A percentile compares a stretch with the other conserved stretches of the same genome.
phyloP scores from a whole-genome alignment of 2,797 vertebrate species.

The Alfaro cultratus region DNA sequence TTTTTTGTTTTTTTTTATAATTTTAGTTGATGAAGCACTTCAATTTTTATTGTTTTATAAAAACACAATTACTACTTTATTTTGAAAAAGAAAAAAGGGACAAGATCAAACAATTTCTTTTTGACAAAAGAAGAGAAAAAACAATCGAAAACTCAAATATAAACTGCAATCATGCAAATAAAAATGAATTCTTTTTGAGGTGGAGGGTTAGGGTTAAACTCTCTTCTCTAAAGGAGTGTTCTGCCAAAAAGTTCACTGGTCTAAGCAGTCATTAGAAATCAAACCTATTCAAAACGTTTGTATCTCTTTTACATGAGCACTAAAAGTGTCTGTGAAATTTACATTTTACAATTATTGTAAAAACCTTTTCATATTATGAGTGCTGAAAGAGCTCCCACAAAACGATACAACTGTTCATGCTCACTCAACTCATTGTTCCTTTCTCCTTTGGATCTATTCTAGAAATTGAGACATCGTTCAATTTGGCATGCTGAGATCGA shows the following conservation, averaged over 20 bases:
- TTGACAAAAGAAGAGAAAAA: neutral
- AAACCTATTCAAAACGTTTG: neutral
- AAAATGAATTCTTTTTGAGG: neutral
- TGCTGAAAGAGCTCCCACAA: neutral
- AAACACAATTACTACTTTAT: neutral
- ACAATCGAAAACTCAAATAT: neutral
- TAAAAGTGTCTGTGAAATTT: neutral
- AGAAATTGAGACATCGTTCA: conserved; percentile 8
- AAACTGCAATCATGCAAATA: neutral
- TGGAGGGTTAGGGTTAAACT: neutral
- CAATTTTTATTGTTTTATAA: neutral
- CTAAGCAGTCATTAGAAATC: neutral
- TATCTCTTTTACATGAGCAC: neutral
- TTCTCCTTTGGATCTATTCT: neutral
- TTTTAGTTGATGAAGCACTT: neutral
- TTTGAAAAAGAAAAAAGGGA: neutral
- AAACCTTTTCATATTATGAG: neutral
- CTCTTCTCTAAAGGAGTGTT: neutral
- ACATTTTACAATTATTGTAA: neutral
- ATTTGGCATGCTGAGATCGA: conserved; percentile 5
- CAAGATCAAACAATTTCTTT: neutral
- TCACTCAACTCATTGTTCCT: neutral
- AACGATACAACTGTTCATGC: too few species aligned
- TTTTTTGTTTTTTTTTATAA: neutral
- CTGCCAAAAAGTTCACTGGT: neutral